Evolutionary conservation across 2,888 invertebrate species (phyloP).

Genomic region (Capitulum mitella): DNA sequence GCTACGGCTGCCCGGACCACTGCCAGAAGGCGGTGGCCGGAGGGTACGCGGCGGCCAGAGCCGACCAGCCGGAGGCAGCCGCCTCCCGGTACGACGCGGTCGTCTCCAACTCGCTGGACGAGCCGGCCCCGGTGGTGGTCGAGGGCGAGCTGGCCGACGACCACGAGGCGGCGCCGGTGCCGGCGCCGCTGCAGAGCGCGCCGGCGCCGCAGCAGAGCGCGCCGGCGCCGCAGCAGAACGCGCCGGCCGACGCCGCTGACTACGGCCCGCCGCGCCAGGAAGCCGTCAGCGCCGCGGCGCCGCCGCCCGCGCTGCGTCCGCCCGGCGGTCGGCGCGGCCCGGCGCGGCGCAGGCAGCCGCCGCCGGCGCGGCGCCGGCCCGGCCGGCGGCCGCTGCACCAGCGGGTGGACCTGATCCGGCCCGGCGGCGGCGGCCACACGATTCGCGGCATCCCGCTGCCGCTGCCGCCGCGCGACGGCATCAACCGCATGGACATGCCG

Average conservation of each 20-base stretch:
- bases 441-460: conserved; percentile 23
- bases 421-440: conserved; percentile 45
- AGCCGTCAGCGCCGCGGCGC: conserved; percentile 37
- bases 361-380: conserved; percentile 39
- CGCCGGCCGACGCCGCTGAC: conserved; percentile 4
- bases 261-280: conserved; percentile 20
- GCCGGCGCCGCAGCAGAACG: not conserved
- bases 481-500: conserved; percentile 25
- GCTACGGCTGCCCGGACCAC: conserved; percentile 85
- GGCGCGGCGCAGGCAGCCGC: not conserved
- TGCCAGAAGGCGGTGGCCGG: conserved; percentile 58
- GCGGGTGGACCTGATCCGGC: conserved; percentile 36
- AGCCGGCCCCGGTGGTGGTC: conserved; percentile 25
- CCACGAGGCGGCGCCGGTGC: conserved; percentile 27
- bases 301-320: conserved; percentile 34
- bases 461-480: conserved; percentile 21
- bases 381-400: conserved; percentile 25
- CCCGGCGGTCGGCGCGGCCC: not conserved
- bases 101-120: not conserved
- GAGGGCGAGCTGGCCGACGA: conserved; percentile 27
- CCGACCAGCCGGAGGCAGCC: not conserved
- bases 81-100: conserved; percentile 24
- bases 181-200: not conserved
- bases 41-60: conserved; percentile 31
- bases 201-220: not conserved